These are phyloP conservation scores for Idaea dimidiata DNA, from an alignment of 2,888 invertebrate species.

Conservation along the genomic window DNA sequence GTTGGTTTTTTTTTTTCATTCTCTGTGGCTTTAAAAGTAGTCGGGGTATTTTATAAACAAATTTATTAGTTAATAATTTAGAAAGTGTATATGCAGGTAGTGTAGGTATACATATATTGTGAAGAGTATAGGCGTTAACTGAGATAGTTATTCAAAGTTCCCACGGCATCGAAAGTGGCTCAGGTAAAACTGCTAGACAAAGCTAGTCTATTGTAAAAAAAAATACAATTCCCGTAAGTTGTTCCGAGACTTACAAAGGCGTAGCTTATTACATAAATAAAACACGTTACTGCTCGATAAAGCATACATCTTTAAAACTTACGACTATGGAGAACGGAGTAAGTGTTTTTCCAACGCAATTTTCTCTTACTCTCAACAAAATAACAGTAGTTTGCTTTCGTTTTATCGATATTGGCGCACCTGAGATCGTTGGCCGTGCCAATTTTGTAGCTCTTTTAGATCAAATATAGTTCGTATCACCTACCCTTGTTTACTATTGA, in stretches of 20 bases:
- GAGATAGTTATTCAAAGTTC: too few species aligned
- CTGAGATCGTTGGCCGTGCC: constrained; percentile 21
- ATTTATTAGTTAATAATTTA: too few species aligned
- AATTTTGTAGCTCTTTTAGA: constrained; percentile 21
- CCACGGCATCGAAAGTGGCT: too few species aligned
- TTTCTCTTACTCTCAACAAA: constrained; percentile 20
- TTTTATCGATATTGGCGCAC: constrained; percentile 30
- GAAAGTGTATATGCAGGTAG: too few species aligned
- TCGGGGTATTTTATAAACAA: too few species aligned
- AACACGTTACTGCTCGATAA: background rate
- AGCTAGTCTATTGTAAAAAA: too few species aligned
- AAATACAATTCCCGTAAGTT: background rate
- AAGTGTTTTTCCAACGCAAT: constrained; percentile 15
- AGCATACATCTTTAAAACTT: background rate
- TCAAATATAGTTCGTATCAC: constrained; percentile 8
- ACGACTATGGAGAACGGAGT: constrained; percentile 8
- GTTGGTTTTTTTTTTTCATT: too few species aligned
- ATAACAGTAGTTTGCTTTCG: constrained; percentile 23
- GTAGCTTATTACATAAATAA: background rate
- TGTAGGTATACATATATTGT: too few species aligned
- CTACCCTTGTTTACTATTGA: background rate
- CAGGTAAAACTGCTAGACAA: too few species aligned
- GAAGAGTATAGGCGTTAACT: too few species aligned
- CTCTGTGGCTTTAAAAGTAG: too few species aligned
- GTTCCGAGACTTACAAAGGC: background rate